Evolutionary conservation across 2,797 vertebrate species (phyloP).

Genomic region (Catharus ustulatus): DNA sequence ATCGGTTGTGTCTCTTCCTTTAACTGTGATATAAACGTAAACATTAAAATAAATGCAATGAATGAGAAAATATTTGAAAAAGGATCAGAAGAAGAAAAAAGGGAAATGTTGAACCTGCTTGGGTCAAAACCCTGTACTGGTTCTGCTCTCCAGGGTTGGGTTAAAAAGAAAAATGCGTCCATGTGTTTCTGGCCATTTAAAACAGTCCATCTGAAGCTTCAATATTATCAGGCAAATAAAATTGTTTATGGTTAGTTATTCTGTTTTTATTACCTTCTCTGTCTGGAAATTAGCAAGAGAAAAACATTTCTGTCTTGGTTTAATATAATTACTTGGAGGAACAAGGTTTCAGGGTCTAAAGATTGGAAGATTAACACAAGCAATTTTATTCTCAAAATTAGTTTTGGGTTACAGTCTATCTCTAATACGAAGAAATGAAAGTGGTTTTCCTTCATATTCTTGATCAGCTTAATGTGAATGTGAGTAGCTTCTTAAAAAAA

Average conservation of each 20-base stretch:
- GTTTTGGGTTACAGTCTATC: not conserved
- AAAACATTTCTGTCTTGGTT: conserved; percentile 25
- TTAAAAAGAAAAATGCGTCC: not conserved
- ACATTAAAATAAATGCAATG: not conserved
- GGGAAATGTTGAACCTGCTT: not conserved
- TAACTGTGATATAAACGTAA: not conserved
- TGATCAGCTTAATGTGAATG: not conserved
- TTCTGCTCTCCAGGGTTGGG: not conserved
- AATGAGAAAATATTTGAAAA: not conserved
- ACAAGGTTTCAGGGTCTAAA: not conserved
- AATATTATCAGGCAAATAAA: conserved; percentile 13
- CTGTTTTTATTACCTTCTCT: conserved; percentile 37
- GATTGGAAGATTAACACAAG: conserved; percentile 28
- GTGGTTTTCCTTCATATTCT: not conserved
- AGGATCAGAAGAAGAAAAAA: not conserved
- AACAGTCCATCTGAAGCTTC: conserved; percentile 1
- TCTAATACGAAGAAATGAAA: not conserved
- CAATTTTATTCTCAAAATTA: conserved; percentile 52
- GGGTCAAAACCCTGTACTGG: not conserved
- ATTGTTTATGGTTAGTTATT: conserved; percentile 38
- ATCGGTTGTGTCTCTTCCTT: not conserved
- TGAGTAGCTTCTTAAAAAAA: not conserved
- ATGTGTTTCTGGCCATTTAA: not conserved
- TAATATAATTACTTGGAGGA: conserved; percentile 48
- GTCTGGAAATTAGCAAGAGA: not conserved